Conservation (phyloP, 2,888 invertebrate genomes). For the Ganaspis brasiliensis region DNA sequence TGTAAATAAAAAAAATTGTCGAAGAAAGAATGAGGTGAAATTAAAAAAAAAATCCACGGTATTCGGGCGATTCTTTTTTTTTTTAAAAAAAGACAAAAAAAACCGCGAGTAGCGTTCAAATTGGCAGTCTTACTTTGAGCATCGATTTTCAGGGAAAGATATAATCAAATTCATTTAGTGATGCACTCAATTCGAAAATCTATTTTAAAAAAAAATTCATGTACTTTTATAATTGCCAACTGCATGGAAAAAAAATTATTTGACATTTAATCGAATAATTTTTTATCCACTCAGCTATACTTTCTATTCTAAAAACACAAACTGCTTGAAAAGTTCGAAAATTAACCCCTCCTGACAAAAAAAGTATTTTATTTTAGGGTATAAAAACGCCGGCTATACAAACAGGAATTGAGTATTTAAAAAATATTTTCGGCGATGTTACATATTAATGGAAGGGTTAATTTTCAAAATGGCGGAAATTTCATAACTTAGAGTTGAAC, state of each 20-base stretch:
- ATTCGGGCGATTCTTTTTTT: neutral
- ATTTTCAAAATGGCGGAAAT: neutral
- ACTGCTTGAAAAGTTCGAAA: neutral
- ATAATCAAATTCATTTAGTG: conserved; percentile 21
- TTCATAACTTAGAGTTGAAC: neutral
- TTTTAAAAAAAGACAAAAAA: conserved; percentile 39
- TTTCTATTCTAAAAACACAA: conserved; percentile 11
- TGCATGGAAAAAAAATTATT: too few relatives aligned
- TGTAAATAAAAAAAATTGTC: conserved; percentile 11
- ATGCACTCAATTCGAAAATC: neutral
- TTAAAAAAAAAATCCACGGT: neutral
- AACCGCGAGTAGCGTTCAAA: conserved; percentile 54
- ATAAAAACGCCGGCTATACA: neutral
- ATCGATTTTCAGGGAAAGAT: conserved; percentile 57
- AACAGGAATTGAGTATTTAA: conserved; percentile 27
- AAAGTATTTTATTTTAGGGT: neutral
- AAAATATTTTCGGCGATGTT: neutral
- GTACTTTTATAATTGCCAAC: too few relatives aligned
- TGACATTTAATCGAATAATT: too few relatives aligned
- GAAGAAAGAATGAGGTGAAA: neutral
- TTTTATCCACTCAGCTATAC: conserved; percentile 11
- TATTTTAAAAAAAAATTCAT: neutral
- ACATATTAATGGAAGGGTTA: neutral
- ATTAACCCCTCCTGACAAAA: conserved; percentile 8
- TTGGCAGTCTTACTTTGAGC: conserved; percentile 75